Conservation (phyloP, 2,797 vertebrate genomes). For the Echeneis naucrates region DNA sequence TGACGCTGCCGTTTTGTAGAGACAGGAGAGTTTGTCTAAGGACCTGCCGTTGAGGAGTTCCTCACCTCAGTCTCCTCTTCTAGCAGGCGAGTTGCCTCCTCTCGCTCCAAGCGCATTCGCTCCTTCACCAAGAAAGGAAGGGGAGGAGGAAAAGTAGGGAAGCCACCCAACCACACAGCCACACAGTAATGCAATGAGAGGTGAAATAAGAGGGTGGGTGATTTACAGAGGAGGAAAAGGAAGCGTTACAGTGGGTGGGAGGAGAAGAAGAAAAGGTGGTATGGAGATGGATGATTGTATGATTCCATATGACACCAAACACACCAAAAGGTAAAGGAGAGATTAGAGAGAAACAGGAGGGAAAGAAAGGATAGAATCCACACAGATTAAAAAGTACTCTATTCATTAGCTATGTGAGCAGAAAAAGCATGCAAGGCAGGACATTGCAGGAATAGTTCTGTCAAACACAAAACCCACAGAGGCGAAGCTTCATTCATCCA, state of each 20-base stretch:
- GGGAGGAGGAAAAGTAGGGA: constrained; percentile 53
- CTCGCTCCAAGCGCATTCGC: constrained; percentile 91
- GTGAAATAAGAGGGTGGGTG: constrained; percentile 55
- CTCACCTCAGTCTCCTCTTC: constrained; percentile 94
- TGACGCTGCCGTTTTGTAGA: constrained; percentile 23
- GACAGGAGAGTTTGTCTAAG: constrained; percentile 37
- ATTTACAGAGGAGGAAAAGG: constrained; percentile 37
- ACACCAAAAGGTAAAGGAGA: constrained; percentile 58
- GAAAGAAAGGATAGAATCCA: constrained; percentile 82
- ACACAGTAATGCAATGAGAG: constrained; percentile 68
- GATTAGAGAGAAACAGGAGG: constrained; percentile 49
- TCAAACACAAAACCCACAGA: constrained; percentile 61
- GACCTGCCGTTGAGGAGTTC: constrained; percentile 65
- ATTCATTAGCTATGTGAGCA: constrained; percentile 73
- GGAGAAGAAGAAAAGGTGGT: constrained; percentile 45
- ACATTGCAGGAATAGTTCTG: constrained; percentile 63
- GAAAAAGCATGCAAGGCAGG: constrained; percentile 78
- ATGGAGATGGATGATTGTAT: constrained; percentile 63
- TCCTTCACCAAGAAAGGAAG: constrained; percentile 87
- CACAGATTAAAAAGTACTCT: constrained; percentile 81
- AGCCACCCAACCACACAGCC: constrained; percentile 73
- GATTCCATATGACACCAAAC: constrained; percentile 72
- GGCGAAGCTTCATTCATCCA: constrained; percentile 72
- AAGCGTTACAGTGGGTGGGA: constrained; percentile 36
- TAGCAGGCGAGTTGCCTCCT: constrained; percentile 89